Base-by-base conservation (phyloP, 1,140 invertebrate genomes). In the Cotesia chilonis region DNA sequence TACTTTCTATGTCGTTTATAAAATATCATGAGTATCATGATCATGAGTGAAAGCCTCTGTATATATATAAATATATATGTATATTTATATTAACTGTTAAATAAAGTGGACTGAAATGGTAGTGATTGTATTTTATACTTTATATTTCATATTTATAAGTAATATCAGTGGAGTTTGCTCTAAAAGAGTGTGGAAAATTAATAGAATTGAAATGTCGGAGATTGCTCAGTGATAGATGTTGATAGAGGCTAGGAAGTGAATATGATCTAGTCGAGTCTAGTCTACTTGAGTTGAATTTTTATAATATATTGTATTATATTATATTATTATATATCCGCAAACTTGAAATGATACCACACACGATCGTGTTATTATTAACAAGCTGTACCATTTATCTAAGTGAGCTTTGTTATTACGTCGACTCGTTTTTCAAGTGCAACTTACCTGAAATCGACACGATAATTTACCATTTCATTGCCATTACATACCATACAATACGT, bases 211-310 rank as follows among this genome's bases (percentile, higher is more conserved):
- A 47, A 47, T 47, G 37, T 70, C 12, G 52, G 60, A 74, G 72
- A 74, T 74, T 66, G 70, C 72, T 64, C 28, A 61, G 66, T 74
- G 38, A 64, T 37, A 47, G 59, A 74, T 70, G 61, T 51, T 74
- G 72, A 70, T 74, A 67, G 68, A 70, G 65, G 72, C 37, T 64
- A 66, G 51, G 36, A 65, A 70, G 37, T 57, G 52, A 47, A 60
- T 74, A 66, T 74, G 41, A 47, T 47, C 41, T 47, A 10, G 41
- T 47, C 41, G 2, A 47, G 41, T 47, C 41, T 9, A 47, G 41
- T 47, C 41, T 6, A 47, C 28, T 28, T 28, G 28, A 28, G 3
- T 28, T 28, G 35, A 47, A 74, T 52, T 41, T 38, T 36, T 52
- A 71, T 68, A 63, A 64, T 63, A 41, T 67, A 41, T 14, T 64